Evolutionary conservation across 2,113 vertebrate genomes (phyloP).

Genomic region (Morone chrysops): DNA sequence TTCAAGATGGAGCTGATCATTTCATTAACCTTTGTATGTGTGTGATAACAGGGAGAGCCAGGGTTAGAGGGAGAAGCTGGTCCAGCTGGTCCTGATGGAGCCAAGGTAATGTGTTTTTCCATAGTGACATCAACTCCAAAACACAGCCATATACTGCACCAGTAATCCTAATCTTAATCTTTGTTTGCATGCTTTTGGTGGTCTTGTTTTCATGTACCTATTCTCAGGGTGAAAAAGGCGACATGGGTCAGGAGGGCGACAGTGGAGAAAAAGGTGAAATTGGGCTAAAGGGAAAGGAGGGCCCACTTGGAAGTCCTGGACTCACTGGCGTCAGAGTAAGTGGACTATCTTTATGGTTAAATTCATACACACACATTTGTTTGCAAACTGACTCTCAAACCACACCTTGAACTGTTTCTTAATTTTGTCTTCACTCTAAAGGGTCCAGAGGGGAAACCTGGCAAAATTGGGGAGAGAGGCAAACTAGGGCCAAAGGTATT

Average conservation of each 20-base stretch:
- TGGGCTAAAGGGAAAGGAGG: slow-evolving; percentile 94
- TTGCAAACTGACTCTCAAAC: not conserved
- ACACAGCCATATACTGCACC: not conserved
- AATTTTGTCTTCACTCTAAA: slow-evolving; percentile 65
- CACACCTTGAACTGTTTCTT: not conserved
- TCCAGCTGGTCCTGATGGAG: slow-evolving; percentile 88
- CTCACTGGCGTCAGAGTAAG: slow-evolving; percentile 92
- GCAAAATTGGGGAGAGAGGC: slow-evolving; percentile 93
- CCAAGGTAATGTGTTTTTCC: slow-evolving; percentile 85
- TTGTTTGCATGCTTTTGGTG: not conserved
- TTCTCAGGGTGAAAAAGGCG: slow-evolving; percentile 94
- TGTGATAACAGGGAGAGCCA: slow-evolving; percentile 86
- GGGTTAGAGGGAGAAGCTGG: slow-evolving; percentile 94
- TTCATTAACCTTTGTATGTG: not conserved
- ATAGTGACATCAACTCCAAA: not conserved
- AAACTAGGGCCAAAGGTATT: slow-evolving; percentile 92
- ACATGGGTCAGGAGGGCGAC: slow-evolving; percentile 92
- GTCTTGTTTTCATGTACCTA: not conserved
- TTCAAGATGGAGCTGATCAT: not conserved
- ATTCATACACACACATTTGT: not conserved
- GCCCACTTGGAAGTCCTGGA: slow-evolving; percentile 89
- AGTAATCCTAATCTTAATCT: not conserved
- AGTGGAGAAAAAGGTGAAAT: slow-evolving; percentile 91
- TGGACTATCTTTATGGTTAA: not conserved
- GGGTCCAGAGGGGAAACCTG: slow-evolving; percentile 96